A percentile compares a stretch with the other conserved stretches of the same genome.
phyloP scores from a whole-genome alignment of 30 jellyfish, hydroid and myxozoan species.

The Aurelia aurita region DNA sequence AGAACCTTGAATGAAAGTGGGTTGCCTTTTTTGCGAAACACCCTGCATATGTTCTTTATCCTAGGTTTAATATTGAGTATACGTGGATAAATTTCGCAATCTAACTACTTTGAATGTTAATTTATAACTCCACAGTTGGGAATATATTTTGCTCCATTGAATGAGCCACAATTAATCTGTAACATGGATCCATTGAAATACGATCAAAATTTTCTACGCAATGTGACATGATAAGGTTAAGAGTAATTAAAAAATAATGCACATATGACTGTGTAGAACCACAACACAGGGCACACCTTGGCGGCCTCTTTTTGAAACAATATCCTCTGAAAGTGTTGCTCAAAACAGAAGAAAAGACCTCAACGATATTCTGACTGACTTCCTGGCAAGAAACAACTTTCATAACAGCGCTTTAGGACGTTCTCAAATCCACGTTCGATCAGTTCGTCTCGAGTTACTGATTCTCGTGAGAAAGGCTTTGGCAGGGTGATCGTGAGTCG shows the following conservation, averaged over 20 bases:
- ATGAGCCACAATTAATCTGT: background rate
- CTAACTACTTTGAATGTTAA: no score
- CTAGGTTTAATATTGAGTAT: no score
- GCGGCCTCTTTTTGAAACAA: background rate
- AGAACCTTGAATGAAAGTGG: no score
- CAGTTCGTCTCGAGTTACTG: background rate
- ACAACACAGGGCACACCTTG: constrained; percentile 1
- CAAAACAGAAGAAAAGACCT: no score
- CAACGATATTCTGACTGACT: no score
- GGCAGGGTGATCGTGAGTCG: background rate
- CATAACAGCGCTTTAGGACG: no score
- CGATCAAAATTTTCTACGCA: background rate
- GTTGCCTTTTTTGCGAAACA: no score
- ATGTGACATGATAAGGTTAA: background rate
- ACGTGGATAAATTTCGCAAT: no score
- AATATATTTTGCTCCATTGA: background rate
- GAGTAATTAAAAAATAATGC: background rate
- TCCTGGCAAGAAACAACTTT: no score
- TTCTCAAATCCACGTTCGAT: no score
- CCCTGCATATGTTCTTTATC: no score
- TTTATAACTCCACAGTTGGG: background rate
- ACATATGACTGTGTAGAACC: background rate
- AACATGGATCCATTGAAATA: background rate
- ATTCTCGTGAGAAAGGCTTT: constrained; percentile 12
- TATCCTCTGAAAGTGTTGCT: no score